Percentiles rank a stretch among this genome's conserved stretches.
Conservation (phyloP, 2,797 vertebrate species). For the Parauchenoglanis punctatus region DNA sequence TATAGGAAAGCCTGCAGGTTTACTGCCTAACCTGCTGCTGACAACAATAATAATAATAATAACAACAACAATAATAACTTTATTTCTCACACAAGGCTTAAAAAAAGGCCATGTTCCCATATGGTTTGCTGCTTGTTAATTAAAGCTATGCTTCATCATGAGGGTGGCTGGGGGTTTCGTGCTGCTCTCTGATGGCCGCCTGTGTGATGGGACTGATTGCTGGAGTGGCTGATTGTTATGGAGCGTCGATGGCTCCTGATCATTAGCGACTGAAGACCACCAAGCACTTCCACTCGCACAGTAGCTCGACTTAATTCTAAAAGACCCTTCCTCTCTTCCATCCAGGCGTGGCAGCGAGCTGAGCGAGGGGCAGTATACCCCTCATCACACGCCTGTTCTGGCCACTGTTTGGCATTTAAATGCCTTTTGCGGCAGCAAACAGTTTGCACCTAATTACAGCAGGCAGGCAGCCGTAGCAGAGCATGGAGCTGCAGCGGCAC, state of each 20-base stretch:
- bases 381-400: constrained; percentile 61
- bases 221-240: constrained; percentile 39
- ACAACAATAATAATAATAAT: neutral
- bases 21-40: constrained; percentile 10
- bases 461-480: constrained; percentile 65
- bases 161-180: constrained; percentile 21
- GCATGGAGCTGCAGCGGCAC: constrained; percentile 64
- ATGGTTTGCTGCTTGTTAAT: constrained; percentile 43
- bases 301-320: neutral
- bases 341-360: constrained; percentile 21
- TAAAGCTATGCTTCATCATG: constrained; percentile 42
- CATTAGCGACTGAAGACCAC: constrained; percentile 27
- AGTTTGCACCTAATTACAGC: constrained; percentile 83
- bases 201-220: constrained; percentile 47
- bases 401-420: constrained; percentile 83
- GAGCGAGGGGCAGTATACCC: constrained; percentile 53
- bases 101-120: constrained; percentile 21
- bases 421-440: constrained; percentile 77
- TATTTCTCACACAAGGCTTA: neutral
- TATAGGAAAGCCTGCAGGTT: constrained; percentile 30
- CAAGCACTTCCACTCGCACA: constrained; percentile 33
- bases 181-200: constrained; percentile 49
- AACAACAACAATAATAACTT: neutral
- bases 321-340: constrained; percentile 34
- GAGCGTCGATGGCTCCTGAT: constrained; percentile 40